Conservation (phyloP, 2,113 vertebrate genomes). For the Panurus biarmicus region DNA sequence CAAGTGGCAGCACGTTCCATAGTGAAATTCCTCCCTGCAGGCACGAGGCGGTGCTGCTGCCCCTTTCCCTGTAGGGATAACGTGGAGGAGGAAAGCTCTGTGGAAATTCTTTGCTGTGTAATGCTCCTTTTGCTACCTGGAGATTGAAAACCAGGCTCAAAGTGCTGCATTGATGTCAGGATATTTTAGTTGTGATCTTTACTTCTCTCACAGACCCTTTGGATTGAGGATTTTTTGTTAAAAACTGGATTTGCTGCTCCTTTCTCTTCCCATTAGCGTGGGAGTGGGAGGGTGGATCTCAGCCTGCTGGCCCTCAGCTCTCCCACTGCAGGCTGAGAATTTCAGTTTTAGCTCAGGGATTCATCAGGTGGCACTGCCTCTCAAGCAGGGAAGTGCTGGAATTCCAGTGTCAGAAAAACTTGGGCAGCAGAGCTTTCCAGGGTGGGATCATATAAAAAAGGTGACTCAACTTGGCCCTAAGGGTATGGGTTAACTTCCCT, state of each 20-base stretch:
- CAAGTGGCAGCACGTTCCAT: background rate
- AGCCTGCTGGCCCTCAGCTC: background rate
- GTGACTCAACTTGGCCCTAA: background rate
- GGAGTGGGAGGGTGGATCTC: background rate
- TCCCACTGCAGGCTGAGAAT: background rate
- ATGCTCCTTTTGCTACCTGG: background rate
- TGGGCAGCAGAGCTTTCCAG: background rate
- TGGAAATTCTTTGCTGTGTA: background rate
- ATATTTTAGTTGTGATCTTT: background rate
- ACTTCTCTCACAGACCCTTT: background rate
- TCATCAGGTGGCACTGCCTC: background rate
- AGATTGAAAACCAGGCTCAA: background rate
- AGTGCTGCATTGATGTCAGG: background rate
- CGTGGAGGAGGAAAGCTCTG: background rate
- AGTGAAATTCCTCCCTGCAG: background rate
- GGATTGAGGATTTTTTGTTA: background rate
- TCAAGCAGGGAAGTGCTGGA: background rate
- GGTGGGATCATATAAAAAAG: background rate
- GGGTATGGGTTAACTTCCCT: background rate
- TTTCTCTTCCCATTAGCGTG: background rate
- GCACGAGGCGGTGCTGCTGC: constrained; percentile 51
- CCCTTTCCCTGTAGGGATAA: background rate
- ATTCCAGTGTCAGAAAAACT: background rate
- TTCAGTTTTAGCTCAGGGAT: background rate
- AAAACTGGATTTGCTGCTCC: background rate